Evolutionary conservation across 2,888 invertebrate genomes (phyloP).

Genomic region (Nycteola revayana): DNA sequence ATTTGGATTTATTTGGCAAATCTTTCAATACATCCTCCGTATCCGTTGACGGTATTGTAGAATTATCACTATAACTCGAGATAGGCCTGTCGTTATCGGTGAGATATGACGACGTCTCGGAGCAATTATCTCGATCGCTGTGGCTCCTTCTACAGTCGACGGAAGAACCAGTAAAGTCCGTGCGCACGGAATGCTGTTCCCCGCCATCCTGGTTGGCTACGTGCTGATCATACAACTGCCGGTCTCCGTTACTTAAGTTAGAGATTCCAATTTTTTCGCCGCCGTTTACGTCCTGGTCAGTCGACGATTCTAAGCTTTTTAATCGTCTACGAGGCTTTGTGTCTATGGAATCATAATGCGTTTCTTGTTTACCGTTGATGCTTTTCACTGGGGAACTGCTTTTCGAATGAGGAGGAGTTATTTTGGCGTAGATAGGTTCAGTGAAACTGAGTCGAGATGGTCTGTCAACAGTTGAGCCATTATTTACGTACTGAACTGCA

Average conservation of each 20-base stretch:
- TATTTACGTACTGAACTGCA: constrained; percentile 64
- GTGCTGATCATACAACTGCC: constrained; percentile 62
- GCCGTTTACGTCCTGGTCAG: constrained; percentile 52
- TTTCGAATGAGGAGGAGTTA: constrained; percentile 63
- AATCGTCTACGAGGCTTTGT: constrained; percentile 73
- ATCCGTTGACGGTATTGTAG: constrained; percentile 75
- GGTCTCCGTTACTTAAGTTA: constrained; percentile 67
- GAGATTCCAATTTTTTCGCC: constrained; percentile 60
- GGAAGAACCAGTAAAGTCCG: constrained; percentile 67
- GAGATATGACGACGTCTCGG: constrained; percentile 74
- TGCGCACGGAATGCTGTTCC: constrained; percentile 73
- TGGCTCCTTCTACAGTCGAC: constrained; percentile 73
- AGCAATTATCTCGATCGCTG: constrained; percentile 77
- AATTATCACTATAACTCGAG: constrained; percentile 77
- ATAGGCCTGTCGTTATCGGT: constrained; percentile 77
- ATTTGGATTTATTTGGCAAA: constrained; percentile 72
- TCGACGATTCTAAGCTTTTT: constrained; percentile 65
- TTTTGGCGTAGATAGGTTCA: constrained; percentile 76
- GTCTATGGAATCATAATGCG: constrained; percentile 75
- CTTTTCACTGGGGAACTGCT: constrained; percentile 64
- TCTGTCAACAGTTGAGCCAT: constrained; percentile 45
- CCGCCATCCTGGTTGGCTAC: constrained; percentile 61
- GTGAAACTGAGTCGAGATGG: constrained; percentile 66
- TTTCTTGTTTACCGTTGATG: constrained; percentile 57
- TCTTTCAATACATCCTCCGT: constrained; percentile 76